phyloP scores from a whole-genome alignment of 2,888 invertebrate genomes.

The Patella pellucida region DNA sequence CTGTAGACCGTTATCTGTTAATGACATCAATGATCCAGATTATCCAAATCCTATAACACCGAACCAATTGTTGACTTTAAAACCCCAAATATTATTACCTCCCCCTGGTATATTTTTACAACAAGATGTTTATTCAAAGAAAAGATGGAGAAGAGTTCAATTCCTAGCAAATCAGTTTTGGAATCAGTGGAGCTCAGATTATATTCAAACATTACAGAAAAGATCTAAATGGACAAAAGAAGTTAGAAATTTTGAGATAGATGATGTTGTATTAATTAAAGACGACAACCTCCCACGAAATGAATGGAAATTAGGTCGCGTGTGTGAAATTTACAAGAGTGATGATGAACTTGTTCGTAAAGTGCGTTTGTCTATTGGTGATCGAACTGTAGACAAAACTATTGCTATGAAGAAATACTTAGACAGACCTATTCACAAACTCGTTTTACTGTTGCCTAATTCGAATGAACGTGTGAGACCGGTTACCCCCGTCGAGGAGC shows the following conservation, averaged over 20 bases:
- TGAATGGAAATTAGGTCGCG: constrained; percentile 16
- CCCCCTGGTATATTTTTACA: not conserved
- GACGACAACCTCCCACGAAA: constrained; percentile 16
- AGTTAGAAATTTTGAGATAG: not conserved
- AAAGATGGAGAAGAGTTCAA: constrained; percentile 25
- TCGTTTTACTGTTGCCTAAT: not conserved
- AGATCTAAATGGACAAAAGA: constrained; percentile 19
- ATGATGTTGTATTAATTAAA: constrained; percentile 22
- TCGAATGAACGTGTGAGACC: too few relatives aligned
- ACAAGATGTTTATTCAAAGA: constrained; percentile 9
- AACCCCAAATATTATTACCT: constrained; percentile 13
- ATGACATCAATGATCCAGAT: constrained; percentile 18
- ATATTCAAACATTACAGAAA: constrained; percentile 15
- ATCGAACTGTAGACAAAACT: constrained; percentile 7
- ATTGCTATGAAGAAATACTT: not conserved
- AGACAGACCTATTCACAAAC: constrained; percentile 1
- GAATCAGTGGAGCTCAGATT: constrained; percentile 21
- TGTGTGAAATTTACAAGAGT: constrained; percentile 9
- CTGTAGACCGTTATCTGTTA: constrained; percentile 32
- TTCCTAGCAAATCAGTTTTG: constrained; percentile 10
- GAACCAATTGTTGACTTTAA: constrained; percentile 25
- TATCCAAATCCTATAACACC: constrained; percentile 33
- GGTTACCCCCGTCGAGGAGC: not conserved
- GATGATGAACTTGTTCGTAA: constrained; percentile 20
- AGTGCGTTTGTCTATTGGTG: not conserved